phyloP scores from a whole-genome alignment of 2,797 vertebrate species.

The Pempheris klunzingeri region DNA sequence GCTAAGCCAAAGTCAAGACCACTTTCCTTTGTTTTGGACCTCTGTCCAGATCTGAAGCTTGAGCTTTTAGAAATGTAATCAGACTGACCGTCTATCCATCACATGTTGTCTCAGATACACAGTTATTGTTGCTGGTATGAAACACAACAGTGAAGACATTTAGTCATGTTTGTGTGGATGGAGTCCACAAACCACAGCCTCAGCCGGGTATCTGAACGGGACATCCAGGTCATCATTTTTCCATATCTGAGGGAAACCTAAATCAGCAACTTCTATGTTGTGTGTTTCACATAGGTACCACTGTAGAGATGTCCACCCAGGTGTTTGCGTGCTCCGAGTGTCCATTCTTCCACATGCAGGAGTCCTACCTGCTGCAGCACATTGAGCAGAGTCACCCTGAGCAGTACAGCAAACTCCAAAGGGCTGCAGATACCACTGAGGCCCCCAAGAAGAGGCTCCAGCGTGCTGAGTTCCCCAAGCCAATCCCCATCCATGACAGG shows the following conservation, averaged over 20 bases:
- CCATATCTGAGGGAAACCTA: too few relatives aligned
- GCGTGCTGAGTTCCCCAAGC: constrained; percentile 63
- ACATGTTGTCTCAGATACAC: too few relatives aligned
- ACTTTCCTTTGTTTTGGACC: neutral
- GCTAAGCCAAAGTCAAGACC: neutral
- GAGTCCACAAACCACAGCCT: neutral
- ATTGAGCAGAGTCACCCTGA: constrained; percentile 71
- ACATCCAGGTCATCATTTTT: too few relatives aligned
- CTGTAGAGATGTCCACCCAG: constrained; percentile 77
- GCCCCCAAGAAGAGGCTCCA: constrained; percentile 45
- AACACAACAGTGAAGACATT: too few relatives aligned
- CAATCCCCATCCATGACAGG: constrained; percentile 73
- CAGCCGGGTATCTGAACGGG: neutral
- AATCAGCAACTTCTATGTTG: neutral
- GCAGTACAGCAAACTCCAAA: constrained; percentile 61
- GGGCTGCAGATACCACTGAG: constrained; percentile 2
- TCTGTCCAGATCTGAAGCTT: neutral
- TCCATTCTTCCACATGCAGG: constrained; percentile 79
- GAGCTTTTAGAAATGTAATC: neutral
- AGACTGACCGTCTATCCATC: too few relatives aligned
- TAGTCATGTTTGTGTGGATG: too few relatives aligned
- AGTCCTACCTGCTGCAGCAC: constrained; percentile 76
- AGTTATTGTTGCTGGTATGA: too few relatives aligned
- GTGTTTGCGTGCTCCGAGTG: constrained; percentile 76
- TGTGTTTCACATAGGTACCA: constrained; percentile 56